Base-by-base conservation (phyloP, 2,797 vertebrate species). In the Falco naumanni region DNA sequence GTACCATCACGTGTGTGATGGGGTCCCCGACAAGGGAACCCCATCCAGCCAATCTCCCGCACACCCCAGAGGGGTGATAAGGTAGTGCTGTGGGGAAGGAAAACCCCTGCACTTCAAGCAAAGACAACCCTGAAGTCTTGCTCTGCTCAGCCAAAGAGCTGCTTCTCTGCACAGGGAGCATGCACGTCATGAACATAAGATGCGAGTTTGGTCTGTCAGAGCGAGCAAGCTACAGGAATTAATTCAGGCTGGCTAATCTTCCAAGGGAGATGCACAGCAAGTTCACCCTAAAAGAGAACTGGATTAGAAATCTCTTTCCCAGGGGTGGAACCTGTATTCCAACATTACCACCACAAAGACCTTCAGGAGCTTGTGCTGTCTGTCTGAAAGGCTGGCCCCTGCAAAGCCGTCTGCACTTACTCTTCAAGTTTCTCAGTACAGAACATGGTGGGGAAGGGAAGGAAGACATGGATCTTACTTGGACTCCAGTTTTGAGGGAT, bases 401-500 rank as follows among this genome's bases (percentile, higher is more conserved):
- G 22, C 51, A 16, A 12, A 72, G 56, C 45, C 17, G 8, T 9
- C 1, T 13, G 43, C 34, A 13, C 22, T 56, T 8, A 19, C 16
- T 78, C n/a, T 4, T 70, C 34, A 0, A 2, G 13, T 11, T 78
- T 47, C 70, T 82, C 48, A 13, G 31, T 8, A 43, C 0, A 45
- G 47, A 70, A 48, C 48, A 7, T 0, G 29, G 31, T 3, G 9
- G 65, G 59, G 37, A 45, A n/a, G 47, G 16, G 33, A 45, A 16
- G 25, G 5, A 53, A 41, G 25, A 68, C 0, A 1, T 3, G 18
- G 9, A 2, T 31, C 79, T 96, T 97, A 99, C 99, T 98, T 99
- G 99, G 95, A 99, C 99, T 96, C 99, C 99, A n/a, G 99, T 98
- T 98, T 99, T 99, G 91, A 99, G 79, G 37, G 99, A 99, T 95